Conservation (phyloP, 2,797 vertebrate species). For the Furcifer pardalis region DNA sequence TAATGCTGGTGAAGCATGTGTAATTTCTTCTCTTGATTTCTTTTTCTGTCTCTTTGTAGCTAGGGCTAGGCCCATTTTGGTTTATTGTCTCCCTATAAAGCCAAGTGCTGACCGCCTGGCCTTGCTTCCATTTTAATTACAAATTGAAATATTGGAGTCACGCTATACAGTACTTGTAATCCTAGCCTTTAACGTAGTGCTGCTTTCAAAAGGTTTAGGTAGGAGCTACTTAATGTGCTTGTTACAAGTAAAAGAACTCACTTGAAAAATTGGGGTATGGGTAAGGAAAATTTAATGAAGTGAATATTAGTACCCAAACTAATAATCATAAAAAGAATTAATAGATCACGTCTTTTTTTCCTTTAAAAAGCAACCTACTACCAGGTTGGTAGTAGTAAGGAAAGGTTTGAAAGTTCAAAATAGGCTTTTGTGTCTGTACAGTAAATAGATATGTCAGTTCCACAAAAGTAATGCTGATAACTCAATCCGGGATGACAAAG, state of each 20-base stretch:
- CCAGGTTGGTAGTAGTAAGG: background rate
- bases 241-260: conserved; percentile 65
- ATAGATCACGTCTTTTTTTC: conserved; percentile 37
- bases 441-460: conserved; percentile 75
- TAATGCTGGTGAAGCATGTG: conserved; percentile 62
- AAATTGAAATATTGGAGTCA: conserved; percentile 65
- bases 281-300: conserved; percentile 35
- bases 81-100: conserved; percentile 81
- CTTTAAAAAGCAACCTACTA: background rate
- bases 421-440: conserved; percentile 76
- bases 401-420: conserved; percentile 50
- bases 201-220: background rate
- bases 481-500: conserved; percentile 70
- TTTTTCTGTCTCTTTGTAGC: conserved; percentile 43
- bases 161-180: conserved; percentile 49
- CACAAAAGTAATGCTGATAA: conserved; percentile 71
- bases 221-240: conserved; percentile 4
- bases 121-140: conserved; percentile 88
- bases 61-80: conserved; percentile 70
- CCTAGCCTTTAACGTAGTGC: background rate
- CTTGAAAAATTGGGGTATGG: conserved; percentile 51
- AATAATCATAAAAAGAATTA: conserved; percentile 36
- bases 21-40: conserved; percentile 48
- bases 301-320: conserved; percentile 26
- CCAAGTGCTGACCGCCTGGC: conserved; percentile 80